Evolutionary conservation across 2,797 vertebrate genomes (phyloP).

Genomic region (Pipistrellus pipistrellus): DNA sequence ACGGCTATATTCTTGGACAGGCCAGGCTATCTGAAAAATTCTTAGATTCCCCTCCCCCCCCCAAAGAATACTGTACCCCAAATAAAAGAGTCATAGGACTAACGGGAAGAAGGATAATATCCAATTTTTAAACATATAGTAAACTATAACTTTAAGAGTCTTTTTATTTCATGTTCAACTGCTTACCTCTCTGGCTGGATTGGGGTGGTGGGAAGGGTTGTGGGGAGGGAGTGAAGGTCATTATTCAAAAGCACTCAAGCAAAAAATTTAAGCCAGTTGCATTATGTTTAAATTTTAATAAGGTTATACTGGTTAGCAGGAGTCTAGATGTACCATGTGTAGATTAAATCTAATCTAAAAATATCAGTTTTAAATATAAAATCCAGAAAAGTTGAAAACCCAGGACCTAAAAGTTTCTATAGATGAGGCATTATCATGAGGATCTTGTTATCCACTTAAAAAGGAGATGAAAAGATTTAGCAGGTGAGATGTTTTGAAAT

Average conservation of each 20-base stretch:
- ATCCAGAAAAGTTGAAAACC: constrained; percentile 42
- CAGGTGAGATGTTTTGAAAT: constrained; percentile 14
- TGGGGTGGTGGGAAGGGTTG: neutral
- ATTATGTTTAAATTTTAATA: constrained; percentile 50
- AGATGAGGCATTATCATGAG: constrained; percentile 1
- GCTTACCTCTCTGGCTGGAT: constrained; percentile 5
- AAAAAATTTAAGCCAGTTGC: neutral
- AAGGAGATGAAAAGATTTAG: neutral
- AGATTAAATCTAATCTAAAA: constrained; percentile 53
- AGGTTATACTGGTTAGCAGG: neutral
- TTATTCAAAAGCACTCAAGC: neutral
- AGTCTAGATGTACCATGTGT: neutral
- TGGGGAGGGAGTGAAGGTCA: neutral
- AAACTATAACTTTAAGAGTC: constrained; percentile 22
- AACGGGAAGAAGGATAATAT: constrained; percentile 29
- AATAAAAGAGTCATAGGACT: constrained; percentile 39
- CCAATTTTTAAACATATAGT: constrained; percentile 27
- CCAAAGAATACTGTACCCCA: neutral
- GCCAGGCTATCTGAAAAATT: constrained; percentile 52
- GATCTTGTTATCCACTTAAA: neutral
- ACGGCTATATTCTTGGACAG: constrained; percentile 33
- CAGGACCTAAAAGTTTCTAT: neutral
- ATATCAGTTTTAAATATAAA: constrained; percentile 21
- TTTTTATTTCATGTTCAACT: constrained; percentile 6
- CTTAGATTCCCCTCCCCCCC: neutral